Base-by-base conservation (phyloP, 2,113 vertebrate species). In the Siniperca chuatsi region DNA sequence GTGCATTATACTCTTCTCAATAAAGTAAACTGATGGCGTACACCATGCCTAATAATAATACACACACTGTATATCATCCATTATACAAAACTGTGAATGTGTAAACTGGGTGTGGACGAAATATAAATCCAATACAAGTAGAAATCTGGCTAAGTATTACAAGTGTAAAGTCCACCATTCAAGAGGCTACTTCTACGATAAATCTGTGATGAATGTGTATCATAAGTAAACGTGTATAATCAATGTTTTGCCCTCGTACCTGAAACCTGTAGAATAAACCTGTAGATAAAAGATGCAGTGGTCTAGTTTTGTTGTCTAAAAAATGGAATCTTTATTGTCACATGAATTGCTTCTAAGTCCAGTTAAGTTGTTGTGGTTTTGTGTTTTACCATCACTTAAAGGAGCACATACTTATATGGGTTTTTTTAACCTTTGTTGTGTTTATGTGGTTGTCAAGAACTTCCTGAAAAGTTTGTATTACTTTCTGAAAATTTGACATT, bases 381-480 rank as follows among this genome's bases (percentile, higher is more conserved):
- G 54, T 66, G 50, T 64, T 48, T 29, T n/a, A 29, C 9, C 13
- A 35, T n/a, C 18, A n/a, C 10, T 33, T 77, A 35, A 55, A 58
- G n/a, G 10, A 23, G 3, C 20, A 8, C 13, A n/a, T 79, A 4
- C 42, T 75, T 33, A 5, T 6, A 16, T 20, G 2, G 8, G 15
- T 15, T 1, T 44, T 66, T 9, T 6, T 60, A 7, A 75, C 0
- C 2, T 15, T 9, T 44, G 42, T 23, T 37, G 4, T 57, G n/a
- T 62, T 40, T 6, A 42, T 1, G 1, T 61, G 20, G 46, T 46
- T 44, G 7, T 6, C 21, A 21, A 29, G 4, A 79, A 42, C 64
- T 75, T 79, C 76, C 61, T 79, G 4, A 74, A 52, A 58, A 21
- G 5, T 21, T n/a, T 16, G 6, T 12, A 44, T 67, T 37, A 61